Percentiles rank a stretch among this genome's conserved stretches.
Conservation (phyloP, 1,140 invertebrate genomes). For the Camponotus floridanus region DNA sequence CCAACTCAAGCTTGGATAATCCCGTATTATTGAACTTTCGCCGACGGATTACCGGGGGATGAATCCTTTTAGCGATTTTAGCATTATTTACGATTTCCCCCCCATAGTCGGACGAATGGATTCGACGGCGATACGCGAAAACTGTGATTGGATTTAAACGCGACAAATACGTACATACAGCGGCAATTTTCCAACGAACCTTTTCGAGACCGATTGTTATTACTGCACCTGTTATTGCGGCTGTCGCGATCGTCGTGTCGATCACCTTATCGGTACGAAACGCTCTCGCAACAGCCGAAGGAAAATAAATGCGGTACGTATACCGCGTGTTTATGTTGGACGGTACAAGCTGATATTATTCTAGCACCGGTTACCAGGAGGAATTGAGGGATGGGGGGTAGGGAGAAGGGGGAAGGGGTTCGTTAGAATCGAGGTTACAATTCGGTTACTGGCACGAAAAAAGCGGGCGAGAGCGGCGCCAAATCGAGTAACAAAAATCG, state of each 20-base stretch:
- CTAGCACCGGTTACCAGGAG: slow-evolving; percentile 5
- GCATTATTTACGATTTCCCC: slow-evolving; percentile 37
- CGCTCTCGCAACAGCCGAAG: not conserved
- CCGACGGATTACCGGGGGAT: slow-evolving; percentile 33
- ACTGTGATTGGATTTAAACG: slow-evolving; percentile 22
- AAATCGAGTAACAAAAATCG: slow-evolving; percentile 67
- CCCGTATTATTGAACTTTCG: slow-evolving; percentile 59
- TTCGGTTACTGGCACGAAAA: slow-evolving; percentile 64
- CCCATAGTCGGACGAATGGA: not conserved
- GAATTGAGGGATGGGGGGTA: too few species aligned
- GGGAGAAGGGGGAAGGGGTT: slow-evolving; percentile 44
- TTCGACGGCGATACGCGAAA: not conserved
- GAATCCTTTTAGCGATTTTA: slow-evolving; percentile 49
- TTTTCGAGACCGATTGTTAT: not conserved
- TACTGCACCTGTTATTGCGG: not conserved
- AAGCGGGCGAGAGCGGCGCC: slow-evolving; percentile 29
- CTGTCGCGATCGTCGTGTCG: not conserved
- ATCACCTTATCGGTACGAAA: not conserved
- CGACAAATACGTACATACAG: not conserved
- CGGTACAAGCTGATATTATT: slow-evolving; percentile 45
- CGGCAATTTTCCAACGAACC: not conserved
- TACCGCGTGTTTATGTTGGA: slow-evolving; percentile 36
- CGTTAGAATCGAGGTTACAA: slow-evolving; percentile 67
- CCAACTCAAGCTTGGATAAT: slow-evolving; percentile 34
- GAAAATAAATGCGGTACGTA: slow-evolving; percentile 39